Conservation (phyloP, 2,888 invertebrate genomes). For the Lysandra bellargus region DNA sequence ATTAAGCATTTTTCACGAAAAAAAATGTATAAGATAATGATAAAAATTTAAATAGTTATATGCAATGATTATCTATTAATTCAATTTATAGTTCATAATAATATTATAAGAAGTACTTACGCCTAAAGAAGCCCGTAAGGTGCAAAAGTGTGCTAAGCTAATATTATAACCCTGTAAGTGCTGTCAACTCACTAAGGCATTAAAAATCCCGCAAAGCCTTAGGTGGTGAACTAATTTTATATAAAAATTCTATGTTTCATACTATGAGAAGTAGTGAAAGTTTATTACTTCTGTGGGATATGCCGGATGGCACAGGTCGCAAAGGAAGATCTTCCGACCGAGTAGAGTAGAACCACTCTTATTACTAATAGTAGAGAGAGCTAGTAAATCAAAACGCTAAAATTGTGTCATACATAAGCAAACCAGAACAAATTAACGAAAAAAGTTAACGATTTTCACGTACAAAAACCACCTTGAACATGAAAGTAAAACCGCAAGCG, state of each 20-base stretch:
- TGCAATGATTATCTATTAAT: not conserved
- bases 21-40: too few relatives aligned
- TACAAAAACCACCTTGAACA: not conserved
- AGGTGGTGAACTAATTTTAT: too few relatives aligned
- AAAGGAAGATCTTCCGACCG: too few relatives aligned
- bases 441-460: not conserved
- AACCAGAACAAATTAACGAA: not conserved
- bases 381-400: too few relatives aligned
- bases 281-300: too few relatives aligned
- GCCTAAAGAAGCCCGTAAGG: conserved; percentile 40
- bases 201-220: not conserved
- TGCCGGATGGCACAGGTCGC: too few relatives aligned
- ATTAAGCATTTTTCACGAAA: too few relatives aligned
- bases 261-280: too few relatives aligned
- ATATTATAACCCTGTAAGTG: conserved; percentile 36
- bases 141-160: conserved; percentile 39
- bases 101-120: conserved; percentile 38
- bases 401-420: not conserved
- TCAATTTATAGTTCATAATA: conserved; percentile 24
- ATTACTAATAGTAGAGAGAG: too few relatives aligned
- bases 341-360: not conserved
- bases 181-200: conserved; percentile 22
- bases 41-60: too few relatives aligned
- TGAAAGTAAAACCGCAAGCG: conserved; percentile 39
- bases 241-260: too few relatives aligned